Percentiles rank a stretch among this genome's conserved stretches.
These are phyloP conservation scores for Apodemus sylvaticus DNA, from an alignment of 2,113 vertebrate genomes.

Conservation along the genomic window DNA sequence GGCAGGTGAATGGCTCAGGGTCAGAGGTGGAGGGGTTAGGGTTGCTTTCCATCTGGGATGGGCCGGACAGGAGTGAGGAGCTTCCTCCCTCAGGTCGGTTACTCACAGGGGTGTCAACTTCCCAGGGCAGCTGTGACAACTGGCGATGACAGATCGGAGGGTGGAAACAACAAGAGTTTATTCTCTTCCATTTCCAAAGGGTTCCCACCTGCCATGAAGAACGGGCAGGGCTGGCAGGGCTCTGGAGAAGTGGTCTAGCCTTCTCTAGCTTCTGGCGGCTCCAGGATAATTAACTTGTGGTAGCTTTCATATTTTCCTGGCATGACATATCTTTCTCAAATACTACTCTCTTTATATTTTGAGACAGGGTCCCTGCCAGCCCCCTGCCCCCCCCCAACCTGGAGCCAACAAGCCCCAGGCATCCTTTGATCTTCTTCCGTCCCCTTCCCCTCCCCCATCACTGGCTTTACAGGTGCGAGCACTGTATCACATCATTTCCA, in stretches of 20 bases:
- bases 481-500: not conserved
- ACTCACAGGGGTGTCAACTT: not conserved
- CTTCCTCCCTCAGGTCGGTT: conserved; percentile 15
- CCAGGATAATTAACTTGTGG: not conserved
- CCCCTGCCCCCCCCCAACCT: not conserved
- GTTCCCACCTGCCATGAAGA: not conserved
- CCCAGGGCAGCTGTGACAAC: not conserved
- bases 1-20: conserved; percentile 72
- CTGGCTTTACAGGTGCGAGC: no score
- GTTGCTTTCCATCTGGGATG: conserved; percentile 70
- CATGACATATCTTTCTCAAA: not conserved
- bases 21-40: conserved; percentile 69
- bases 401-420: not conserved
- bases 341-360: not conserved
- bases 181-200: not conserved
- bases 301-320: not conserved
- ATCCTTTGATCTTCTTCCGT: not conserved
- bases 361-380: not conserved
- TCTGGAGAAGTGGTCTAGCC: no score
- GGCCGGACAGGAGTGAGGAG: conserved; percentile 42
- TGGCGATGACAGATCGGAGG: accelerated
- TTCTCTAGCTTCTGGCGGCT: not conserved
- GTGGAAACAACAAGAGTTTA: not conserved
- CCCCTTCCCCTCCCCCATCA: not conserved
- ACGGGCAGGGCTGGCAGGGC: accelerated